A percentile compares a stretch with the other conserved stretches of the same genome.
Evolutionary conservation across 2,797 vertebrate genomes (phyloP).

Genomic region (Darevskia nairensis): DNA sequence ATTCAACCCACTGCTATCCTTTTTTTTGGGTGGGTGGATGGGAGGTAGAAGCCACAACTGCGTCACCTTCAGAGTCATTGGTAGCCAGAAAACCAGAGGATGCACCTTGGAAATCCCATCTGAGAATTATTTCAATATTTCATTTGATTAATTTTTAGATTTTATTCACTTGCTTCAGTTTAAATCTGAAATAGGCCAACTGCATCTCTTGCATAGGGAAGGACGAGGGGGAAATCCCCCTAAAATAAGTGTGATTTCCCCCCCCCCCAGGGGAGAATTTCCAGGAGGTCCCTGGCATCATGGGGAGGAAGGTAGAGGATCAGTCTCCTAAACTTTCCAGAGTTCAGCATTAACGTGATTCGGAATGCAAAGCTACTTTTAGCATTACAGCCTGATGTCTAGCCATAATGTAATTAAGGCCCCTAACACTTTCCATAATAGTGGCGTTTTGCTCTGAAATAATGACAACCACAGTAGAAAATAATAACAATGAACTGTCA

Average conservation of each 20-base stretch:
- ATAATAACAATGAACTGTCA: conserved; percentile 66
- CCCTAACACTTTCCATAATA: conserved; percentile 72
- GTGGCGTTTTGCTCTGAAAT: conserved; percentile 66
- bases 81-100: not conserved
- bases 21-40: too few relatives aligned
- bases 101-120: not conserved
- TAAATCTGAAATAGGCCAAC: not conserved
- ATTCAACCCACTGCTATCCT: too few relatives aligned
- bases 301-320: not conserved
- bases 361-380: conserved; percentile 72
- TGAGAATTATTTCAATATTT: not conserved
- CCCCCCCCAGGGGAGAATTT: conserved; percentile 36
- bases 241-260: conserved; percentile 4
- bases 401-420: conserved; percentile 73
- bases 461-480: conserved; percentile 64
- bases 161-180: not conserved
- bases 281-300: not conserved
- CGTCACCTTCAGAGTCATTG: not conserved
- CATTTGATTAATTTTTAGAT: not conserved
- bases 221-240: not conserved
- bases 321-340: conserved; percentile 64
- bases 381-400: conserved; percentile 64
- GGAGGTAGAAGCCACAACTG: not conserved
- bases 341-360: conserved; percentile 68
- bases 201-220: not conserved